Evolutionary conservation across 2,797 vertebrate genomes (phyloP), one percentile per base, ranked within the genome.

Genomic region (Gymnothorax reevesii): DNA sequence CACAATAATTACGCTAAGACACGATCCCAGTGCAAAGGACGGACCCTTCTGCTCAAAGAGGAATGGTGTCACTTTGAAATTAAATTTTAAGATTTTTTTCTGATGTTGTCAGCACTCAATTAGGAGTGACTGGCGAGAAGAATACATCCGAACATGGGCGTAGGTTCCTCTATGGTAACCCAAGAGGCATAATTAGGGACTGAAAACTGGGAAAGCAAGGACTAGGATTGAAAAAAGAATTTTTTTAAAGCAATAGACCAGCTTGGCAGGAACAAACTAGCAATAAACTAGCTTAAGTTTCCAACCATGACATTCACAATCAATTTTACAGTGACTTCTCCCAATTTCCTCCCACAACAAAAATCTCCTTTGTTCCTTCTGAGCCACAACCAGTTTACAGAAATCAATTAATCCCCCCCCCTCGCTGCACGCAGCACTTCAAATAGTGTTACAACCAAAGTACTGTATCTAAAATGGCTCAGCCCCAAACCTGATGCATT

Each of bases 401-500:
- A 7, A 66, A 84, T 52, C 83, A 60, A 2, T 84, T 60, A 33
- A 10, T 84, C 66, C 49, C 83, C 83, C 33, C 4, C 55, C 71
- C 49, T 71, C 55, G 54, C 42, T 20, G 83, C 71, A 77, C 5
- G 15, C 57, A 59, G 84, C 57, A 20, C 83, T 71, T 84, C 83
- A 71, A 57, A 57, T 84, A 71, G 42, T 20, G 22, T 54, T 27
- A n/a, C 83, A 84, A 57, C 62, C 22, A 20, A 55, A 8, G 13
- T 49, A 15, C 64, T 57, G 8, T 54, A 71, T 84, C 49, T 57
- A 71, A 69, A 84, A 12, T 71, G 55, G 42, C 83, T 83, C 59
- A 42, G 64, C 27, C 42, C 13, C 52, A 55, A 22, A 64, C 8
- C 13, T 27, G 6, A 77, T 33, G 83, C 83, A 52, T 66, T 49